A percentile compares a stretch with the other conserved stretches of the same genome.
These are phyloP conservation scores for Coptotermes formosanus DNA, from an alignment of 1,140 invertebrate species.

Conservation along the genomic window DNA sequence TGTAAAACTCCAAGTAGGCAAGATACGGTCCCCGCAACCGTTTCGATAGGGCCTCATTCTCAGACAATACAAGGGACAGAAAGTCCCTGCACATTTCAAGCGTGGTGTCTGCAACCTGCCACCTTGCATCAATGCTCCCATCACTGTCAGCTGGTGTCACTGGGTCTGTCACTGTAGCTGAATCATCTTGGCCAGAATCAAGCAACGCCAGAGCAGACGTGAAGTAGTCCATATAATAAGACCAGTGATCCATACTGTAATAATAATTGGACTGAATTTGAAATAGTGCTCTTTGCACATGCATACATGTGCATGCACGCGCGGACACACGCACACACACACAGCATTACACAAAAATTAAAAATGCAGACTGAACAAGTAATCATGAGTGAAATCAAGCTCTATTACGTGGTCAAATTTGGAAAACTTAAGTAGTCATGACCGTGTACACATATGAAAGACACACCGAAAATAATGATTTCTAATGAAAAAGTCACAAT, in stretches of 20 bases:
- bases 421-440: no score
- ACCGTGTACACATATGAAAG: no score
- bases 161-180: background rate
- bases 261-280: background rate
- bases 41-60: background rate
- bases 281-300: background rate
- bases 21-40: conserved; percentile 73
- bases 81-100: conserved; percentile 27
- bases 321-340: no score
- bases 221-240: conserved; percentile 70
- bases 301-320: no score
- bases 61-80: background rate
- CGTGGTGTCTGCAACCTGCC: conserved; percentile 23
- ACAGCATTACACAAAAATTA: no score
- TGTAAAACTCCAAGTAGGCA: conserved; percentile 74
- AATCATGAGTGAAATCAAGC: no score
- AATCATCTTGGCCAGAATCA: conserved; percentile 24
- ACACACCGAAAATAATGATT: no score
- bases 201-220: conserved; percentile 61
- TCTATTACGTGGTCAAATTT: no score
- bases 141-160: background rate
- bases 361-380: no score
- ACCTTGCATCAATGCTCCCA: background rate
- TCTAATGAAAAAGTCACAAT: no score
- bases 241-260: conserved; percentile 70